phyloP scores from a whole-genome alignment of 2,113 vertebrate genomes.

The Thermophis baileyi region DNA sequence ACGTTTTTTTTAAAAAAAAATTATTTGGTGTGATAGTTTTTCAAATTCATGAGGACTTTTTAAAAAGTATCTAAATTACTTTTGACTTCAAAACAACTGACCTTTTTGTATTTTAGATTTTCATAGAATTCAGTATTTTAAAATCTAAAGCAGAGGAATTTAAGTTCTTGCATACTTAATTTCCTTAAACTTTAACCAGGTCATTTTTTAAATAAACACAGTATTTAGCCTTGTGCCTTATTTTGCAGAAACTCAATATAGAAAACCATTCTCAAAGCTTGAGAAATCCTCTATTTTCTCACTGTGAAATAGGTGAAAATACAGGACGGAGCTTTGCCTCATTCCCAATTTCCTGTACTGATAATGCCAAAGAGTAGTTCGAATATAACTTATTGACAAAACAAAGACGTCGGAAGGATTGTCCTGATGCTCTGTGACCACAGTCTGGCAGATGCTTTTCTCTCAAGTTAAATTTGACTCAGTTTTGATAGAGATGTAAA shows the following conservation, averaged over 20 bases:
- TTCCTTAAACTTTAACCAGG: background rate
- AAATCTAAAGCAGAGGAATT: background rate
- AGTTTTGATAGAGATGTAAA: too few relatives aligned
- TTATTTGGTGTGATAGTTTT: background rate
- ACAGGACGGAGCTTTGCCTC: background rate
- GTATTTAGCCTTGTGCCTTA: background rate
- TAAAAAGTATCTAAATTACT: background rate
- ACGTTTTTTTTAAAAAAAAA: background rate
- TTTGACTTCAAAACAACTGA: background rate
- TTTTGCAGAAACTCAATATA: constrained; percentile 28
- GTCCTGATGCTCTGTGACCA: background rate
- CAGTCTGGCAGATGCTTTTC: background rate
- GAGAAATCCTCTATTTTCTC: background rate
- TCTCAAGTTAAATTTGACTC: background rate
- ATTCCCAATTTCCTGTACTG: background rate
- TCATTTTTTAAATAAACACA: background rate
- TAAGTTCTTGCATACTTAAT: background rate
- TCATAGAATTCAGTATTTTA: background rate
- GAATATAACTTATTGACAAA: background rate
- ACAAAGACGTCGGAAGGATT: background rate
- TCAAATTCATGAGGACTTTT: background rate
- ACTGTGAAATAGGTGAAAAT: background rate
- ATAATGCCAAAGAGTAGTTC: background rate
- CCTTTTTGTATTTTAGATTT: background rate
- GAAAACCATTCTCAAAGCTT: constrained; percentile 35